Evolutionary conservation across 2,888 invertebrate genomes (phyloP).

Genomic region (Xiphydria camelus): DNA sequence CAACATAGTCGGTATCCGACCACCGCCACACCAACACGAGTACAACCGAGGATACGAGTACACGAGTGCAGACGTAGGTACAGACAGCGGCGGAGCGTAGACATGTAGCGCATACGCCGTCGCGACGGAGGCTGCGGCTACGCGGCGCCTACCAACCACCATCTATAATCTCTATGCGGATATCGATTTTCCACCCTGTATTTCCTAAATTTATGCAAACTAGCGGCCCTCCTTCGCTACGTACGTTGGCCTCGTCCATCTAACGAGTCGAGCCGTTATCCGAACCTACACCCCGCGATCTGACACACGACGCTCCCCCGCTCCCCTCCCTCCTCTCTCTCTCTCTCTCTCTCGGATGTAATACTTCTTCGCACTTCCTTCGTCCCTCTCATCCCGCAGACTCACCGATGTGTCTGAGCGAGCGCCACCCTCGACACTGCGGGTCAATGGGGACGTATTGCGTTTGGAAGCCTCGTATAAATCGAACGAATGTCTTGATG

Average conservation of each 20-base stretch:
- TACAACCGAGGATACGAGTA: constrained; percentile 8
- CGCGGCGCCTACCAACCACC: constrained; percentile 58
- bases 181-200: constrained; percentile 58
- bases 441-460: no score
- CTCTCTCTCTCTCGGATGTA: no score
- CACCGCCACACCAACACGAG: no score
- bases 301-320: no score
- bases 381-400: no score
- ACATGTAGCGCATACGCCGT: constrained; percentile 55
- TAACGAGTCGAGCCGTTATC: no score
- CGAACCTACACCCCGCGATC: constrained; percentile 31
- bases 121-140: constrained; percentile 58
- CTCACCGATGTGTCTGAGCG: no score
- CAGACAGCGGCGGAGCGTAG: constrained; percentile 34
- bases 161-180: constrained; percentile 60
- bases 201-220: constrained; percentile 59
- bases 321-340: neutral
- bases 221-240: constrained; percentile 39
- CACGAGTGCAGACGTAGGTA: constrained; percentile 2
- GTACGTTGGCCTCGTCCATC: constrained; percentile 51
- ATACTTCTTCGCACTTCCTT: no score
- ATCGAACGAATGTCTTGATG: no score
- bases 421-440: no score
- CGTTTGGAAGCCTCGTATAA: no score
- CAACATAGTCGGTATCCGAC: neutral